phyloP scores from a whole-genome alignment of 2,797 vertebrate species.

The Acipenser transmontanus region DNA sequence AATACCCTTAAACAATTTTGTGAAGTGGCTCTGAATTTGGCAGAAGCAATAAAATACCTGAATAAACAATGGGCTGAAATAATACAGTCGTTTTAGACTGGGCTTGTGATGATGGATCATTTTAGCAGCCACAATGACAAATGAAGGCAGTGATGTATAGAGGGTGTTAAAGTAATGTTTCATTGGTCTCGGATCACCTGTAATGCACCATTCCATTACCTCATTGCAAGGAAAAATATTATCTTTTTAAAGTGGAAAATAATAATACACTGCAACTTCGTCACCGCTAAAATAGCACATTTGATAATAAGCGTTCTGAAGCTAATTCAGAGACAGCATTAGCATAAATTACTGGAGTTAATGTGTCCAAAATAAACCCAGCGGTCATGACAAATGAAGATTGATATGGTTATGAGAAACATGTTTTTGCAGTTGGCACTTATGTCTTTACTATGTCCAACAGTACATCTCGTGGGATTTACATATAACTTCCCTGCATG shows the following conservation, averaged over 20 bases:
- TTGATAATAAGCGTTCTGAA: too few species aligned
- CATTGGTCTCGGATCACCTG: constrained; percentile 33
- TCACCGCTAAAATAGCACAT: too few species aligned
- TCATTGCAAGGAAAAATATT: constrained; percentile 45
- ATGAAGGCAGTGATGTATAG: constrained; percentile 34
- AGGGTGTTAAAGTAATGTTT: constrained; percentile 18
- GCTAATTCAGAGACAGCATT: too few species aligned
- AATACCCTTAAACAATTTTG: too few species aligned
- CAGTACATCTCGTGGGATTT: too few species aligned
- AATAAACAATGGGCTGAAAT: constrained; percentile 46
- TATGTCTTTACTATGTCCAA: too few species aligned
- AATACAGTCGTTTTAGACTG: constrained; percentile 32
- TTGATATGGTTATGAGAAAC: too few species aligned
- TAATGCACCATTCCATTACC: constrained; percentile 32
- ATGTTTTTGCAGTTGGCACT: too few species aligned
- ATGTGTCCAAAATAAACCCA: too few species aligned
- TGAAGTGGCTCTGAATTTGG: constrained; percentile 8
- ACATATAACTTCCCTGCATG: too few species aligned
- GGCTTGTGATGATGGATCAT: constrained; percentile 39
- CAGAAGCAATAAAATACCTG: constrained; percentile 30
- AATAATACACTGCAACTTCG: constrained; percentile 18
- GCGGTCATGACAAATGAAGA: too few species aligned
- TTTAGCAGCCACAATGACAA: constrained; percentile 32
- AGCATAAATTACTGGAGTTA: too few species aligned
- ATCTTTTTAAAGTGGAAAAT: constrained; percentile 46